phyloP scores from a whole-genome alignment of 2,113 vertebrate genomes.

The Mustela nigripes region DNA sequence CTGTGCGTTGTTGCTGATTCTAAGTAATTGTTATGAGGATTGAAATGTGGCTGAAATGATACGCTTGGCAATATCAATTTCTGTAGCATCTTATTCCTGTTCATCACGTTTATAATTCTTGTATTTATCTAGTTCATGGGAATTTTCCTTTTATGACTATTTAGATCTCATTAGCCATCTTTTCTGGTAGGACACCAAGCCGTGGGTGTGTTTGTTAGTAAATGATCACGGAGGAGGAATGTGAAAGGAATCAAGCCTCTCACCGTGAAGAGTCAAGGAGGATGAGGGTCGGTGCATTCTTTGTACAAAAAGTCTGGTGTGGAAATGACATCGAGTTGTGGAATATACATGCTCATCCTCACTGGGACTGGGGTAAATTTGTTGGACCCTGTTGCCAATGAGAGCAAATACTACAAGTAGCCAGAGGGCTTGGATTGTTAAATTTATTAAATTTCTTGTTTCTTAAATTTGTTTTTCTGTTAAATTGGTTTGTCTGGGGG shows the following conservation, averaged over 20 bases:
- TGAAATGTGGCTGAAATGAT: slow-evolving; percentile 77
- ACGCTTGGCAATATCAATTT: slow-evolving; percentile 78
- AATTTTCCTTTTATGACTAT: slow-evolving; percentile 76
- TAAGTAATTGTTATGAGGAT: slow-evolving; percentile 78
- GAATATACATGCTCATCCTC: no score
- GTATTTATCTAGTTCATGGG: slow-evolving; percentile 71
- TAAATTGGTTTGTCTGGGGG: no score
- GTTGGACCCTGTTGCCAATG: no score
- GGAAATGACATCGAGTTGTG: neutral
- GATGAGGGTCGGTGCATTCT: neutral
- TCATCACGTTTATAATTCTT: slow-evolving; percentile 70
- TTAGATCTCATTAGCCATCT: slow-evolving; percentile 73
- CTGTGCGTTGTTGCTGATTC: slow-evolving; percentile 74
- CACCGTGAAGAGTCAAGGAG: neutral
- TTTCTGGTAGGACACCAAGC: slow-evolving; percentile 46
- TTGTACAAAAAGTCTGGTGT: neutral
- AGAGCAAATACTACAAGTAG: neutral
- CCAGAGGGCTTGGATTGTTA: neutral
- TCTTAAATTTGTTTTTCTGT: neutral
- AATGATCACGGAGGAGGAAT: slow-evolving; percentile 27
- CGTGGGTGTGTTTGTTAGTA: slow-evolving; percentile 8
- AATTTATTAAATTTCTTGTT: neutral
- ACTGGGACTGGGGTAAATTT: neutral
- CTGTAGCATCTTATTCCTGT: slow-evolving; percentile 72
- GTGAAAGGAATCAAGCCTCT: neutral